Evolutionary conservation across 2,113 vertebrate species (phyloP), one percentile per base, ranked within the genome.

Genomic region (Puntigrus tetrazona): DNA sequence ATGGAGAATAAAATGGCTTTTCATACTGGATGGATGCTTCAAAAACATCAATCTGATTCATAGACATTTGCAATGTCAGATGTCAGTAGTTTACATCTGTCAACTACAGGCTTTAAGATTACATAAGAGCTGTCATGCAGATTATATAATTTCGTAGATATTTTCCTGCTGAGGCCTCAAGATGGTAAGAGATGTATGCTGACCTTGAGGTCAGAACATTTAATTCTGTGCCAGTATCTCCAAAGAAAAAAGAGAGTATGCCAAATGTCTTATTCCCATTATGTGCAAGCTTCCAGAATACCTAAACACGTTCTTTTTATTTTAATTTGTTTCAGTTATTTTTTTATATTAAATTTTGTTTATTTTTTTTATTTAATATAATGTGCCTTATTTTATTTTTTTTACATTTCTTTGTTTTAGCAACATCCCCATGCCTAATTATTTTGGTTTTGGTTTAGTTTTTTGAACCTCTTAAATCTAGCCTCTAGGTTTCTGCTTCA

Each of bases 51-150:
- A 5, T 70, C 67, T 38, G 67, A 52, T 50, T 14, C 3, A 50
- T 50, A 5, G 43, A 75, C 43, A 9, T 75, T 45, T 75, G 43
- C 14, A 18, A 2, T 45, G 25, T 73, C 22, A 45, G n/a, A 73
- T 73, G 36, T 74, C 72, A 50, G 41, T 20, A 18, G 14, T 29
- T 8, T 20, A 50, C 7, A 47, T 34, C 18, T 55, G 45, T 52
- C 22, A 9, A 52, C 5, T 34, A 0, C 74, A 75, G 29, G 72
- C 3, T 74, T 45, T 74, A 76, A 55, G 74, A 77, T 77, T 77
- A 55, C 47, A 14, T n/a, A 77, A 55, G 9, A 55, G 47, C 47
- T 76, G 74, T 76, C 47, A 77, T 55, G n/a, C 31, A 36, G 74
- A 77, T 77, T 55, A 55, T 55, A 77, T 77, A 77, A 36, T 52